Conservation (phyloP, 2,113 vertebrate genomes). For the Microtus pennsylvanicus region DNA sequence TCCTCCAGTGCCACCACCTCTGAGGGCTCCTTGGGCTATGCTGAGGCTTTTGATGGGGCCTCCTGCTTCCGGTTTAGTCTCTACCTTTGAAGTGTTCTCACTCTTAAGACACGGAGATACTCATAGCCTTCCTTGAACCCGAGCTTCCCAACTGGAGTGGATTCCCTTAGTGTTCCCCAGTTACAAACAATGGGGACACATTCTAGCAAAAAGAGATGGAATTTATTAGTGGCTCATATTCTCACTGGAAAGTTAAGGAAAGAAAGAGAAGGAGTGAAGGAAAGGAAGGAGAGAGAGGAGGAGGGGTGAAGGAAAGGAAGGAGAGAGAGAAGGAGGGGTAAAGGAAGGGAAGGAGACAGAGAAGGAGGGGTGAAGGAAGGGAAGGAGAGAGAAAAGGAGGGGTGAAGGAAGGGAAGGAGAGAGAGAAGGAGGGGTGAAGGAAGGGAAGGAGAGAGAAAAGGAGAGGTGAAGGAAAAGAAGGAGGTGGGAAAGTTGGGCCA, state of each 20-base stretch:
- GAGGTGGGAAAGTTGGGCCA: not conserved
- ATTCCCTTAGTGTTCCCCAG: no score
- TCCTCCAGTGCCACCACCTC: not conserved
- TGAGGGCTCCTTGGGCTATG: not conserved
- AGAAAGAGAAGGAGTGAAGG: not conserved
- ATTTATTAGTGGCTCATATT: not conserved
- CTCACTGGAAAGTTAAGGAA: not conserved
- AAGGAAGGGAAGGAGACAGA: no score
- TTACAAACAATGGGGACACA: not conserved
- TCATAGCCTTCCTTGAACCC: not conserved
- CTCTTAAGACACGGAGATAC: not conserved
- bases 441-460: not conserved
- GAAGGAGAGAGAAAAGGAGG: no score
- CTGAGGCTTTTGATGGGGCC: not conserved
- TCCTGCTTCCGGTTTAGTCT: not conserved
- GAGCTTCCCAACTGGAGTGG: not conserved
- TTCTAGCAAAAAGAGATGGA: not conserved
- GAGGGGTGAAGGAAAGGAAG: not conserved
- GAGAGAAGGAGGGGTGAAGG: no score
- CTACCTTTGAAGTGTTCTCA: not conserved
- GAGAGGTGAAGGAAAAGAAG: not conserved
- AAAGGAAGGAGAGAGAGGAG: not conserved
- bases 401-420: no score
- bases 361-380: no score
- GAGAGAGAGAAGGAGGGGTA: not conserved